Conservation (phyloP, 2,797 vertebrate genomes). For the Psittacula echo region DNA sequence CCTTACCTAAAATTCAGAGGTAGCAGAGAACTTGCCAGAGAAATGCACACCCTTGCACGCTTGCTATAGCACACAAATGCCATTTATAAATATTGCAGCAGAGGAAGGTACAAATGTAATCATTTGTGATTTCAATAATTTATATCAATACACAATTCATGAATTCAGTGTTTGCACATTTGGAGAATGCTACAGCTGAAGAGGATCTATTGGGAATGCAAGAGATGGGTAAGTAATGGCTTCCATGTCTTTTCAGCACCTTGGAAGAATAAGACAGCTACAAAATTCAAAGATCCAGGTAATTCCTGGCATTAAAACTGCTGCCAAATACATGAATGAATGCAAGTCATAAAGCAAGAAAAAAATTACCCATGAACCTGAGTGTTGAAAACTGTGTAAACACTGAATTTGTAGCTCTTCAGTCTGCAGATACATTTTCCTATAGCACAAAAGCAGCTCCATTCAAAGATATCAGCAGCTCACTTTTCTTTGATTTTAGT, state of each 20-base stretch:
- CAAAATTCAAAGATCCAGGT: neutral
- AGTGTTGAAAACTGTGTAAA: neutral
- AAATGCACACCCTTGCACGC: neutral
- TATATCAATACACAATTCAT: conserved; percentile 51
- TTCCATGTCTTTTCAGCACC: neutral
- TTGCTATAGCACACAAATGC: neutral
- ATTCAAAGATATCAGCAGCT: neutral
- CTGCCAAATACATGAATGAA: neutral
- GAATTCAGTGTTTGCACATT: conserved; percentile 22
- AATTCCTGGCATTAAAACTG: conserved; percentile 5
- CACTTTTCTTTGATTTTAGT: neutral
- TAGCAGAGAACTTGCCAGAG: neutral
- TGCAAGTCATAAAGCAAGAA: neutral
- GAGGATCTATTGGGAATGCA: neutral
- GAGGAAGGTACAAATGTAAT: conserved; percentile 20
- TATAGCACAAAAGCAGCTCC: neutral
- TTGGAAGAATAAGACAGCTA: neutral
- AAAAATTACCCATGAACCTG: neutral
- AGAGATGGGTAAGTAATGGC: conserved; percentile 11
- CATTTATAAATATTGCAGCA: conserved; percentile 50
- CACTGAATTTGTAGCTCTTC: neutral
- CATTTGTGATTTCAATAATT: conserved; percentile 52
- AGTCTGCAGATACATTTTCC: neutral
- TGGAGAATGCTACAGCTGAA: conserved; percentile 22
- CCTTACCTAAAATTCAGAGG: neutral